Base-by-base conservation (phyloP, 1,140 invertebrate genomes). In the Dufourea novaeangliae region DNA sequence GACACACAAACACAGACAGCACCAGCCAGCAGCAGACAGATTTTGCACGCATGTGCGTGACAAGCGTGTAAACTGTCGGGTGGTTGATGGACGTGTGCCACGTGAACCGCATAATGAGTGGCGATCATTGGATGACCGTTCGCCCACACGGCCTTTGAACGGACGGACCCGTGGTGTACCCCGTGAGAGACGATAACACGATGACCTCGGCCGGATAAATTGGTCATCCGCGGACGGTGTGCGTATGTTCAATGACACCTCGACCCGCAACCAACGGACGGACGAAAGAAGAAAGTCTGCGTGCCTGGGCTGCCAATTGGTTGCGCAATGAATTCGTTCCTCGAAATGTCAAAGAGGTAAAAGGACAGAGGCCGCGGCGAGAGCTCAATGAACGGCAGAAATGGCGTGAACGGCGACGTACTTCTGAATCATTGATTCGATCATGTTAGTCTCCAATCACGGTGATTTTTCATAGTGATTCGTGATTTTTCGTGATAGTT, bases 151-250 rank as follows among this genome's bases (percentile, higher is more conserved):
- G 50, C 70, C 62, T 76, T 71, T 66, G 69, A 73, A 67, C 66
- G 78, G n/a, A 5, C 34, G 34, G 3, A 10, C 34, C 10, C 34
- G 34, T 8, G 8, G 22, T 25, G 78, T 34, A 68, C 44, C 57
- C 29, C 39, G 67, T 64, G 66, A 63, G 54, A 80, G 54, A 80
- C 71, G 82, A 84, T 84, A 80, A 84, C 82, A 82, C 78, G 78
- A 84, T 78, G 82, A 84, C 83, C 83, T 84, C 83, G 78, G 77
- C n/a, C n/a, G n/a, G 72, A 84, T 84, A 84, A 84, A 83, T 79
- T 79, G 63, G 50, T 62, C 82, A 70, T 68, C 68, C 82, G 50
- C 46, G 46, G 4, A 14, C 41, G n/a, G n/a, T n/a, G 12, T 4
- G 20, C 67, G 69, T n/a, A 39, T 63, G 75, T 62, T 70, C 59